Evolutionary conservation across 2,113 vertebrate genomes (phyloP).

Genomic region (Pachycephala philippinensis): DNA sequence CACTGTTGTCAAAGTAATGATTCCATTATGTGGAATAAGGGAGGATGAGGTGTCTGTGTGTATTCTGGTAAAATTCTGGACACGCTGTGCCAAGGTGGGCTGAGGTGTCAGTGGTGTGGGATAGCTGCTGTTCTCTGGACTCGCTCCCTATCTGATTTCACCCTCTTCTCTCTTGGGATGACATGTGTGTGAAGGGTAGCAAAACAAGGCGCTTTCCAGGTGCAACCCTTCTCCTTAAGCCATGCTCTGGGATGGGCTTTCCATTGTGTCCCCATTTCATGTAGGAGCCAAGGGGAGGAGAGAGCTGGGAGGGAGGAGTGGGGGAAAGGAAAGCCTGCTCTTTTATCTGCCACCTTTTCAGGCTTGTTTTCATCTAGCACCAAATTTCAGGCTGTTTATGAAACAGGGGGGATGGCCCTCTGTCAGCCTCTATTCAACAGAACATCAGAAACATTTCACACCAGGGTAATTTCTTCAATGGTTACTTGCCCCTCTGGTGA

Average conservation of each 20-base stretch:
- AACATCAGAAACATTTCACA: background rate
- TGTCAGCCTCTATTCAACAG: background rate
- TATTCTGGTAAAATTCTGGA: background rate
- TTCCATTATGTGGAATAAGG: accelerated
- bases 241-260: background rate
- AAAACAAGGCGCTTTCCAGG: background rate
- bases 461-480: background rate
- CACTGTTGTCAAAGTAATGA: background rate
- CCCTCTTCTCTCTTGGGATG: background rate
- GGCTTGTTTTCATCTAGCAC: background rate
- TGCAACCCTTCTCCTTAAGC: background rate
- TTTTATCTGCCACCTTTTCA: background rate
- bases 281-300: background rate
- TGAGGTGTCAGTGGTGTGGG: background rate
- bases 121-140: background rate
- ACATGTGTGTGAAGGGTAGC: background rate
- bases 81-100: background rate
- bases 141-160: background rate
- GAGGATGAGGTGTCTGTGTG: background rate
- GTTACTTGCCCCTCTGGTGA: background rate
- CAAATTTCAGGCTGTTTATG: background rate
- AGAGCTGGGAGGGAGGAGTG: background rate
- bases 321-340: background rate
- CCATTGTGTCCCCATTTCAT: background rate
- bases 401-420: background rate